phyloP scores from a whole-genome alignment of 2,113 vertebrate species.

The Daphoenositta chrysoptera region DNA sequence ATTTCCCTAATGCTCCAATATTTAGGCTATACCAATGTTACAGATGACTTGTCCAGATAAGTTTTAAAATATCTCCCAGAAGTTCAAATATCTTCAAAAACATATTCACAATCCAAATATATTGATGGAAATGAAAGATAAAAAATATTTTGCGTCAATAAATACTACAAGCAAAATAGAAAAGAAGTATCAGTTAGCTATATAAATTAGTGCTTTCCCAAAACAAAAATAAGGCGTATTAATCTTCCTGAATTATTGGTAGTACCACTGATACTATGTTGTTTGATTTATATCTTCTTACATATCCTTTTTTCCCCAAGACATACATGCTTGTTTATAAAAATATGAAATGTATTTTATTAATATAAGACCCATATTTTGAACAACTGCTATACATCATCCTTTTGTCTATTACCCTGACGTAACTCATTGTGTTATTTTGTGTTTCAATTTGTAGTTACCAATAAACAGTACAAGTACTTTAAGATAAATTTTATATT shows the following conservation, averaged over 20 bases:
- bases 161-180: not conserved
- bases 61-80: not conserved
- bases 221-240: not conserved
- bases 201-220: not conserved
- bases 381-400: not conserved
- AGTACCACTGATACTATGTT: not conserved
- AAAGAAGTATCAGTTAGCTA: not conserved
- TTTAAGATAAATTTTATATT: not conserved
- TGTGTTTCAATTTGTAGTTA: not conserved
- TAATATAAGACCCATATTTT: not conserved
- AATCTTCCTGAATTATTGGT: not conserved
- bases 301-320: not conserved
- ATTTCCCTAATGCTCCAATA: not conserved
- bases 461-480: not conserved
- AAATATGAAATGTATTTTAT: not conserved
- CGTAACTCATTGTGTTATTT: not conserved
- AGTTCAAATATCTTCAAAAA: too few relatives aligned
- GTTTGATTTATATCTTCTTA: not conserved
- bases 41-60: not conserved
- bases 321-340: not conserved
- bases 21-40: not conserved
- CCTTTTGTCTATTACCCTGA: not conserved
- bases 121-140: not conserved
- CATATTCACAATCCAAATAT: not conserved
- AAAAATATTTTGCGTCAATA: not conserved